phyloP scores from a whole-genome alignment of 1,140 invertebrate genomes.

The Idris sp. region DNA sequence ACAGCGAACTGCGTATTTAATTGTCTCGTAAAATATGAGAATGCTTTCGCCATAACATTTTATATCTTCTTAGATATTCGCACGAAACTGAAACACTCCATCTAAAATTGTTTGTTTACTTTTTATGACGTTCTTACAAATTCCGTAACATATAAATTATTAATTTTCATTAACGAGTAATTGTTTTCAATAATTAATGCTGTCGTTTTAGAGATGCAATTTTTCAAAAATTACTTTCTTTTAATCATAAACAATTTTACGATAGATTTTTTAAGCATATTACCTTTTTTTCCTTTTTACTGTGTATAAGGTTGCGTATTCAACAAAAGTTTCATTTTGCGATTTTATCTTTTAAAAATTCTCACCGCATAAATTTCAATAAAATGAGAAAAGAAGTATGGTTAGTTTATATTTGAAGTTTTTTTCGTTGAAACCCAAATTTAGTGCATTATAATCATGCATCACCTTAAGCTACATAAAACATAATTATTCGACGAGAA shows the following conservation, averaged over 20 bases:
- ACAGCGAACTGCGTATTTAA: conserved; percentile 54
- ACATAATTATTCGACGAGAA: conserved; percentile 12
- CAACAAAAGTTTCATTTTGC: conserved; percentile 38
- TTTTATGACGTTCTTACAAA: conserved; percentile 52
- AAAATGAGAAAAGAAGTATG: too few species aligned
- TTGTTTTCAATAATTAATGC: too few species aligned
- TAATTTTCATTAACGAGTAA: too few species aligned
- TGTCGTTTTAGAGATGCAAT: too few species aligned
- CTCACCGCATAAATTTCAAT: too few species aligned
- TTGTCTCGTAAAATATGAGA: conserved; percentile 61
- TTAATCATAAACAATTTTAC: conserved; percentile 10
- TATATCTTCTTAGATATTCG: conserved; percentile 49
- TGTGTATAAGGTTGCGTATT: conserved; percentile 20
- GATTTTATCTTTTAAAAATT: too few species aligned
- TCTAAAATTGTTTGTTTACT: too few species aligned
- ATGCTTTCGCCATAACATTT: conserved; percentile 61
- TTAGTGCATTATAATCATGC: conserved; percentile 12
- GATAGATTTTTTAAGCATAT: conserved; percentile 30
- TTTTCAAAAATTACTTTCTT: conserved; percentile 1
- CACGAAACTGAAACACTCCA: conserved; percentile 39
- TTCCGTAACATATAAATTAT: too few species aligned
- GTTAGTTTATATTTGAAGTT: neutral
- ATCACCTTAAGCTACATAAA: neutral
- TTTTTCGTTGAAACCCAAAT: conserved; percentile 7
- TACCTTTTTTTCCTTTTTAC: conserved; percentile 2